phyloP scores from a whole-genome alignment of 2,888 invertebrate species.

The Hypsopygia costalis region DNA sequence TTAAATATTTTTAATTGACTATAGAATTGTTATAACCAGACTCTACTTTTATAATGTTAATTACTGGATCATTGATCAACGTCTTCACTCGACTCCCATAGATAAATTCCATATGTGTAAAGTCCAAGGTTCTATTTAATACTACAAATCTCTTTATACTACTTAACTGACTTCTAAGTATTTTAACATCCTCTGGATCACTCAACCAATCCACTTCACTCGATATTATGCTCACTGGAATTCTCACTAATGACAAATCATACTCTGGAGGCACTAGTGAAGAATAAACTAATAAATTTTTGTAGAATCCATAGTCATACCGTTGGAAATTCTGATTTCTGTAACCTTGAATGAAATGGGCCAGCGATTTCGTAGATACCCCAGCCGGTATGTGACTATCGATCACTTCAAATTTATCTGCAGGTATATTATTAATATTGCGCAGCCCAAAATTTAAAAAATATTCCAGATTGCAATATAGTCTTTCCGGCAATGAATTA shows the following conservation, averaged over 20 bases:
- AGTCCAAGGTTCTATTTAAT: slow-evolving; percentile 47
- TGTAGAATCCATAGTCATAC: slow-evolving; percentile 45
- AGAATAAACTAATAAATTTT: slow-evolving; percentile 41
- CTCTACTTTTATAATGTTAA: slow-evolving; percentile 30
- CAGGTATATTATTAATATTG: slow-evolving; percentile 42
- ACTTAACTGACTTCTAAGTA: slow-evolving; percentile 37
- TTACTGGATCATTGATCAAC: slow-evolving; percentile 48
- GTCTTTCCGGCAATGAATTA: slow-evolving; percentile 30
- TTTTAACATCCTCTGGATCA: slow-evolving; percentile 40
- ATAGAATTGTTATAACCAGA: neutral
- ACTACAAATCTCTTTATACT: slow-evolving; percentile 38
- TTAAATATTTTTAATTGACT: neutral
- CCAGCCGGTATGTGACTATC: slow-evolving; percentile 62
- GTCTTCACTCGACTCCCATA: slow-evolving; percentile 52
- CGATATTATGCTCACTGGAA: slow-evolving; percentile 46
- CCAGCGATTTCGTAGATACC: slow-evolving; percentile 49
- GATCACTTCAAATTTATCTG: slow-evolving; percentile 46
- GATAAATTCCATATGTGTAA: slow-evolving; percentile 62
- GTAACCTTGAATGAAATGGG: slow-evolving; percentile 60
- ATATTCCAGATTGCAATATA: slow-evolving; percentile 52
- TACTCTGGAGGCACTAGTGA: slow-evolving; percentile 45
- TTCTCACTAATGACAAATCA: slow-evolving; percentile 43
- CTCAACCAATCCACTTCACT: slow-evolving; percentile 64
- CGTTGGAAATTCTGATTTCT: slow-evolving; percentile 50
- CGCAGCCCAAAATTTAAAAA: slow-evolving; percentile 48